phyloP scores from a whole-genome alignment of 2,888 invertebrate species.

The Zonitis immaculata region DNA sequence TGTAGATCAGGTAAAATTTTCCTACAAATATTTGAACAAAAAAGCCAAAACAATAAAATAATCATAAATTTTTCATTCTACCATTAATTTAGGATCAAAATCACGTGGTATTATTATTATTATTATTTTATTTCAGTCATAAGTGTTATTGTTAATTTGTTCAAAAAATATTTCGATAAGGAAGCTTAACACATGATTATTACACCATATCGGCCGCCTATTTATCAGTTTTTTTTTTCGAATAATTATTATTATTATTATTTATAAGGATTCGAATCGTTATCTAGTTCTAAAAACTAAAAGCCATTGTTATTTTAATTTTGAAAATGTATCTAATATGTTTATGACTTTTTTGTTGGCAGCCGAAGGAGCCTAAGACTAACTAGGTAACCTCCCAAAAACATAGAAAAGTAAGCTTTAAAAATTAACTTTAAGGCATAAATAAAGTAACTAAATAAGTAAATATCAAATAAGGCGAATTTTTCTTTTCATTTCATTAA shows the following conservation, averaged over 20 bases:
- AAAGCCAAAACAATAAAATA: no score
- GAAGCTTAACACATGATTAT: background rate
- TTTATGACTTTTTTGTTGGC: conserved; percentile 49
- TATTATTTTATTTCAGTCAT: no score
- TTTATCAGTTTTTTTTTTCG: background rate
- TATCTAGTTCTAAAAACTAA: conserved; percentile 13
- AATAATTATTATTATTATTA: background rate
- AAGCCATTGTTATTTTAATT: conserved; percentile 17
- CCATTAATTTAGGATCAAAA: no score
- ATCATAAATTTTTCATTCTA: conserved; percentile 2
- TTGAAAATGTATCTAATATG: conserved; percentile 42
- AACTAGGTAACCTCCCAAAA: conserved; percentile 45
- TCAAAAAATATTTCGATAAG: background rate
- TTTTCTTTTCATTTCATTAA: conserved; percentile 16
- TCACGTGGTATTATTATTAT: no score
- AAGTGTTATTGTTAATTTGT: background rate
- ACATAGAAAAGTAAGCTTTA: conserved; percentile 45
- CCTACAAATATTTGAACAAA: no score
- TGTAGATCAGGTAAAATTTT: conserved; percentile 72
- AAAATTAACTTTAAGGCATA: conserved; percentile 30
- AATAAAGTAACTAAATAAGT: background rate
- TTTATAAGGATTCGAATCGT: background rate
- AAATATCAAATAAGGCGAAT: no score
- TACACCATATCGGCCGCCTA: background rate
- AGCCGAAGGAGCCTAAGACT: conserved; percentile 45